A percentile compares a stretch with the other conserved stretches of the same genome.
Evolutionary conservation across 1,140 invertebrate genomes (phyloP).

Genomic region (Caenorhabditis remanei): DNA sequence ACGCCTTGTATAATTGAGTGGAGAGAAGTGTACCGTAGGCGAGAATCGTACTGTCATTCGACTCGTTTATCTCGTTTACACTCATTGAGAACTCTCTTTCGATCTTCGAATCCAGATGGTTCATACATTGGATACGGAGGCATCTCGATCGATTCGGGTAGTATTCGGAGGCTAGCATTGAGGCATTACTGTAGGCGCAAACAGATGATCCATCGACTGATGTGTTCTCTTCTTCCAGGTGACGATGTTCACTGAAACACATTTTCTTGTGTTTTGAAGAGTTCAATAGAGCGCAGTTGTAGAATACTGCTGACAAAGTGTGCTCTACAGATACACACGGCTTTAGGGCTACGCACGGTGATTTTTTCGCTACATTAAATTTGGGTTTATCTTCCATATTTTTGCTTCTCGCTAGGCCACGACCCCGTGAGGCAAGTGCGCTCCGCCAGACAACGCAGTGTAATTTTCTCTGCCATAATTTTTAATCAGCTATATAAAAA

Average conservation of each 20-base stretch:
- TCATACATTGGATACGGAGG: slow-evolving; percentile 59
- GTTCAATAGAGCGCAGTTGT: too few relatives aligned
- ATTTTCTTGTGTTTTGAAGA: neutral
- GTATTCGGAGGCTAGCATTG: slow-evolving; percentile 44
- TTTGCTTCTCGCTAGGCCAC: too few relatives aligned
- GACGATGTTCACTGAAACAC: slow-evolving; percentile 29
- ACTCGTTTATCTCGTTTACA: slow-evolving; percentile 36
- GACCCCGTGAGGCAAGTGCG: too few relatives aligned
- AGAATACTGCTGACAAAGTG: too few relatives aligned
- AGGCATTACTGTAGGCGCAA: slow-evolving; percentile 38
- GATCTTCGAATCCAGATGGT: slow-evolving; percentile 50
- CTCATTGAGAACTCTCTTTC: slow-evolving; percentile 33
- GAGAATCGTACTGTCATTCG: neutral
- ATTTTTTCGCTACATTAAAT: too few relatives aligned
- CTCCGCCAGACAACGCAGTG: too few relatives aligned
- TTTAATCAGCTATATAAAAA: too few relatives aligned
- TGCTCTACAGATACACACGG: too few relatives aligned
- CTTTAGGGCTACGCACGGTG: too few relatives aligned
- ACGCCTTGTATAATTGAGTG: slow-evolving; percentile 10
- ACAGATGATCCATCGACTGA: slow-evolving; percentile 57
- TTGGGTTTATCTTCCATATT: too few relatives aligned
- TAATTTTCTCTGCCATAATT: too few relatives aligned
- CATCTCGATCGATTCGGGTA: slow-evolving; percentile 50
- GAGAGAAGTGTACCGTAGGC: slow-evolving; percentile 26
- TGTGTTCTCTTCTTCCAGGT: slow-evolving; percentile 50